Evolutionary conservation across 2,797 vertebrate species (phyloP), one percentile per base, ranked within the genome.

Genomic region (Delichon dasypus): DNA sequence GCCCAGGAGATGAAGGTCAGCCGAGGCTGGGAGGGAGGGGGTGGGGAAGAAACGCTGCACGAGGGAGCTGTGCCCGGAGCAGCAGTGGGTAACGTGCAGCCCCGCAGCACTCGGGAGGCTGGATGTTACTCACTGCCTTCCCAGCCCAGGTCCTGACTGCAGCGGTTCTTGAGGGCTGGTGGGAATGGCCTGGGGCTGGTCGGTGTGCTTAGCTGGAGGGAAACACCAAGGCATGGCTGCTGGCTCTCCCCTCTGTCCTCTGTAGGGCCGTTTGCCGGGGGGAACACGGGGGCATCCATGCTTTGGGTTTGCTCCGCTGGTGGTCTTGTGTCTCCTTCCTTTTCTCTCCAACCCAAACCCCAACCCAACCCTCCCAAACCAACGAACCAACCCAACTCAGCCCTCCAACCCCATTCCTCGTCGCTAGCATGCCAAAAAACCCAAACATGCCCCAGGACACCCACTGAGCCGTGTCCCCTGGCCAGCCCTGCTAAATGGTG

Each of bases 1-100:
- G 98, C 98, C 88, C 98, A 99, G 97, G 99, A 99, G 89, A 98
- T 98, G 97, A 98, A 99, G 99, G 99, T 99, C 98, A 99, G 99
- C 80, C 76, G 10, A 48, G 73, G 74, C 53, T 62, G 1, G 78
- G 8, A 55, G 54, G 23, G 18, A 38, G 36, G 19, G 50, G 54
- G 27, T 4, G 48, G 76, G 70, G 47, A 85, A 85, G 97, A 97
- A 96, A 60, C 92, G 93, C 87, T 78, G 83, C 96, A 85, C 3
- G 58, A 96, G 92, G 95, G 95, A 97, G 76, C 92, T 83, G 97
- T 6, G 55, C 97, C 20, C 32, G 95, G 97, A 83, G 36, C 97
- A 68, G 95, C 91, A 98, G 98, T 98, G 96, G 94, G 94, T 95
- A 97, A 81, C 93, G 44, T 97, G 85, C 95, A 91, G 98, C 97